phyloP scores from a whole-genome alignment of 2,797 vertebrate species.

The Taeniopygia guttata region DNA sequence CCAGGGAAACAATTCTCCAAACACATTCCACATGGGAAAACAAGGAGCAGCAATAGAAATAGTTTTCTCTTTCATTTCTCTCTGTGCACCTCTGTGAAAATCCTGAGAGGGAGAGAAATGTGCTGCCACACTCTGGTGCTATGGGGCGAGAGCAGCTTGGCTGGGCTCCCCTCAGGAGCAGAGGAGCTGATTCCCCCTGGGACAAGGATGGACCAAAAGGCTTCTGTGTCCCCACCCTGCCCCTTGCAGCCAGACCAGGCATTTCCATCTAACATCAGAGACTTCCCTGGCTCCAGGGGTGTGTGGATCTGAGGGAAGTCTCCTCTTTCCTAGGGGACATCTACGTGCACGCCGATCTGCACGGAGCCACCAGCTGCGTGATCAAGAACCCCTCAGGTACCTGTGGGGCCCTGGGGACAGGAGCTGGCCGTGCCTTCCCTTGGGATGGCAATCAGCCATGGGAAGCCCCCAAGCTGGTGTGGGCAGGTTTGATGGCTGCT shows the following conservation, averaged over 20 bases:
- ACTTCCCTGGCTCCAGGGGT: background rate
- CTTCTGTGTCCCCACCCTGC: background rate
- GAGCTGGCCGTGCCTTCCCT: background rate
- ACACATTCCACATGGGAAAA: too few species aligned
- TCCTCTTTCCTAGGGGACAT: constrained; percentile 83
- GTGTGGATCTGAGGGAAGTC: accelerated
- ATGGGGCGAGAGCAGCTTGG: background rate
- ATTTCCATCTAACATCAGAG: background rate
- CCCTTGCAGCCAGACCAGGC: background rate
- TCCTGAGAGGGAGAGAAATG: too few species aligned
- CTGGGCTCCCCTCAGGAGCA: background rate
- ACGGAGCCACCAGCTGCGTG: constrained; percentile 95
- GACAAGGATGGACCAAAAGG: background rate
- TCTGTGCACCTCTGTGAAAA: too few species aligned
- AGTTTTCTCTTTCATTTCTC: too few species aligned
- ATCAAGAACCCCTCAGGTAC: constrained; percentile 95
- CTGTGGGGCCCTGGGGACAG: background rate
- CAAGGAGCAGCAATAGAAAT: too few species aligned
- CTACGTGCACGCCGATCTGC: constrained; percentile 95
- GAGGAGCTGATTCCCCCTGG: background rate
- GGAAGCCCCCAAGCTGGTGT: accelerated
- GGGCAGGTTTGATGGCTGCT: accelerated
- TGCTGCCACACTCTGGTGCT: too few species aligned
- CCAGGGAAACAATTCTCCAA: too few species aligned
- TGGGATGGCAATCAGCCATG: accelerated